Evolutionary conservation across 2,113 vertebrate genomes (phyloP).

Genomic region (Stigmatopora nigra): DNA sequence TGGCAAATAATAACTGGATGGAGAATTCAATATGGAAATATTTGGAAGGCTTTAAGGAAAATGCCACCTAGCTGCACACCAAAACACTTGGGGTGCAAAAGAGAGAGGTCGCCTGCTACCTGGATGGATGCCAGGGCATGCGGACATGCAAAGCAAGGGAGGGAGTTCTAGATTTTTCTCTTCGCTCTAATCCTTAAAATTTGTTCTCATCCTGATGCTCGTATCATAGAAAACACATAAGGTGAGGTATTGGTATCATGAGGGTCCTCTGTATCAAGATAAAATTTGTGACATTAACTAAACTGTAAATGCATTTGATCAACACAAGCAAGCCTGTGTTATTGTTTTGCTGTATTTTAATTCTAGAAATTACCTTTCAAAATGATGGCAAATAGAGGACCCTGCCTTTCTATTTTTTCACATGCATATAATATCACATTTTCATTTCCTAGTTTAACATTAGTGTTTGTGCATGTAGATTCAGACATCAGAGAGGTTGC

Average conservation of each 20-base stretch:
- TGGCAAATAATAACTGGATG: neutral
- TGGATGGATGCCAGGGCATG: too few relatives aligned
- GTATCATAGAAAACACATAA: too few relatives aligned
- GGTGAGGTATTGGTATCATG: too few relatives aligned
- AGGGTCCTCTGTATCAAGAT: too few relatives aligned
- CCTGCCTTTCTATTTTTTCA: neutral
- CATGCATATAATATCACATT: neutral
- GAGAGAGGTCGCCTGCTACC: too few relatives aligned
- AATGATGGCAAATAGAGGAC: neutral
- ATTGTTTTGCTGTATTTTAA: neutral
- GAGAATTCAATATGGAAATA: neutral
- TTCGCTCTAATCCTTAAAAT: too few relatives aligned
- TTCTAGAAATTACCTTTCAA: neutral
- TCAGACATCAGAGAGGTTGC: slow-evolving; percentile 1
- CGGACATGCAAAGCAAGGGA: too few relatives aligned
- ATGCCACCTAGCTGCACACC: too few relatives aligned
- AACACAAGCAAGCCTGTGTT: neutral
- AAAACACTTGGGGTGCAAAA: too few relatives aligned
- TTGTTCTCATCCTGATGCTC: too few relatives aligned
- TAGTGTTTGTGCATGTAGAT: neutral
- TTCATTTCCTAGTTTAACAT: neutral
- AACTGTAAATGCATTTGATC: neutral
- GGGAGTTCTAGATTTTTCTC: too few relatives aligned
- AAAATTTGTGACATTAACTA: neutral
- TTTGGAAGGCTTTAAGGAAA: neutral